Conservation (phyloP, 2,113 vertebrate genomes). For the Tachycineta bicolor region DNA sequence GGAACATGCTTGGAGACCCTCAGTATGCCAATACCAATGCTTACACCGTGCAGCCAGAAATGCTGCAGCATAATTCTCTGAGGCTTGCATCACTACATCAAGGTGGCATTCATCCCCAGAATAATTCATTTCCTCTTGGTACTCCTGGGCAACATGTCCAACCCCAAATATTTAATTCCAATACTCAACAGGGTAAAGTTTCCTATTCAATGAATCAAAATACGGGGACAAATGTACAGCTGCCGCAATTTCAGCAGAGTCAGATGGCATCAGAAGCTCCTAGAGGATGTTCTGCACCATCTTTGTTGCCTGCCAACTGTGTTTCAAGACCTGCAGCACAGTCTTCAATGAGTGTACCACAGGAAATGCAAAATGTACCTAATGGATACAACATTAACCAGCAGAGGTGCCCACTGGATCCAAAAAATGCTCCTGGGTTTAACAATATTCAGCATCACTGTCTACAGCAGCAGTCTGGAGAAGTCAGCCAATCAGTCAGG, state of each 20-base stretch:
- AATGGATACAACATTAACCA: conserved; percentile 7
- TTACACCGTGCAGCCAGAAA: conserved; percentile 13
- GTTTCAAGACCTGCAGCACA: conserved; percentile 23
- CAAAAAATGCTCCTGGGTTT: background rate
- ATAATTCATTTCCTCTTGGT: background rate
- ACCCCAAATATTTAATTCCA: conserved; percentile 9
- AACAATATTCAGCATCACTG: conserved; percentile 30
- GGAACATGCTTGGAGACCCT: background rate
- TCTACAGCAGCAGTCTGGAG: conserved; percentile 33
- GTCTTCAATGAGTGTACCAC: background rate
- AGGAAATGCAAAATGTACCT: background rate
- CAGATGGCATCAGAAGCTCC: conserved; percentile 25
- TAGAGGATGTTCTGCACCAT: background rate
- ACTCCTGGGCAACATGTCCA: background rate
- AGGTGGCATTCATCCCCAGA: background rate
- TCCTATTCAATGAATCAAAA: conserved; percentile 19
- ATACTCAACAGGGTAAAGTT: background rate
- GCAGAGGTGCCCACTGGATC: background rate
- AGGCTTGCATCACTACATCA: background rate
- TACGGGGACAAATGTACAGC: background rate
- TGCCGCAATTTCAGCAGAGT: background rate
- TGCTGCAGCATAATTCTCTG: conserved; percentile 4
- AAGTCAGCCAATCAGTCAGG: background rate
- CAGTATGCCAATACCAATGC: background rate
- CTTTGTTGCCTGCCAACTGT: conserved; percentile 9